phyloP scores from a whole-genome alignment of 2,797 vertebrate species.

The Poecile montanus region DNA sequence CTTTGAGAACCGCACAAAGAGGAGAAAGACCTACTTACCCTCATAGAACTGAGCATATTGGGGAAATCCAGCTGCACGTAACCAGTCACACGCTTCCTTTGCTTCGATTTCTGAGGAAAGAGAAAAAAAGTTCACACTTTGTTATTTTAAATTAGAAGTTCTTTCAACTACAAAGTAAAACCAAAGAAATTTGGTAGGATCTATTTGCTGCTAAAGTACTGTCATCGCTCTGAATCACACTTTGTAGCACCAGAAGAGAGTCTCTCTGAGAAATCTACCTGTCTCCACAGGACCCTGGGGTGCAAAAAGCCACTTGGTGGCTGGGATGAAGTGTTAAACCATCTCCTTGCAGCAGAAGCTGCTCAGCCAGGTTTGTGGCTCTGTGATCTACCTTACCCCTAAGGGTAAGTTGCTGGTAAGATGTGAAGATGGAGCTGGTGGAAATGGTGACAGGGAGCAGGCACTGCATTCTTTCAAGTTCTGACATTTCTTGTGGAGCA shows the following conservation, averaged over 20 bases:
- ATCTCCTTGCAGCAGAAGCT: background rate
- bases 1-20: background rate
- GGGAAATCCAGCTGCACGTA: constrained; percentile 96
- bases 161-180: background rate
- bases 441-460: background rate
- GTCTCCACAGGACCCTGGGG: background rate
- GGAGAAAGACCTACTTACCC: constrained; percentile 76
- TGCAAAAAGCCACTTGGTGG: background rate
- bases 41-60: constrained; percentile 98
- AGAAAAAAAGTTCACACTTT: background rate
- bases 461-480: background rate
- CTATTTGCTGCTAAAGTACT: background rate
- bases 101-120: constrained; percentile 90
- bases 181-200: background rate
- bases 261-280: background rate
- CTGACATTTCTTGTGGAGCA: background rate
- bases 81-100: constrained; percentile 97
- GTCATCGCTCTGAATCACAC: background rate
- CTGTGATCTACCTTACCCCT: background rate
- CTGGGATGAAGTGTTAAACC: background rate
- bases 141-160: background rate
- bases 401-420: background rate
- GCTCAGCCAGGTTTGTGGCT: background rate
- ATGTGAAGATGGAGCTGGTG: background rate
- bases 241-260: background rate